These are phyloP conservation scores for Dorcus parallelipipedus DNA, from an alignment of 2,888 invertebrate species.

Conservation along the genomic window DNA sequence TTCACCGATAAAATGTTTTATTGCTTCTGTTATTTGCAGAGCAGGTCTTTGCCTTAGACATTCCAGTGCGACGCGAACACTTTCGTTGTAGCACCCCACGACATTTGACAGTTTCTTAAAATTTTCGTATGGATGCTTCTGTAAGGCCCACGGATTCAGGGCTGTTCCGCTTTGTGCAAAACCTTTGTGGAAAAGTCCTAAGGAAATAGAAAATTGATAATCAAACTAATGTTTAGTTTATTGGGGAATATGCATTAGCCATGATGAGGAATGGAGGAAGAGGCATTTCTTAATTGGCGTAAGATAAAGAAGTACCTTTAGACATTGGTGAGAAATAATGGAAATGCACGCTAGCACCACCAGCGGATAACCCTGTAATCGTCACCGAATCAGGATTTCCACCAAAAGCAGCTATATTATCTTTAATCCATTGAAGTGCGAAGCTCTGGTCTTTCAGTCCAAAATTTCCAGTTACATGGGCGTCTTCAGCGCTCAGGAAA, in stretches of 20 bases:
- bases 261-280: too few relatives aligned
- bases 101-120: constrained; percentile 55
- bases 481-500: constrained; percentile 68
- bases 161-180: constrained; percentile 67
- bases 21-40: constrained; percentile 54
- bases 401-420: constrained; percentile 63
- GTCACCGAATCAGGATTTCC: constrained; percentile 65
- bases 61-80: constrained; percentile 53
- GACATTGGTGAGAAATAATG: constrained; percentile 63
- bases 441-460: constrained; percentile 68
- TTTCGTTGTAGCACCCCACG: constrained; percentile 58
- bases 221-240: background rate
- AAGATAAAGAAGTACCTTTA: constrained; percentile 39
- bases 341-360: constrained; percentile 67
- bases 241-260: background rate
- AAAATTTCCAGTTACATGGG: constrained; percentile 61
- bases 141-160: constrained; percentile 54
- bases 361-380: constrained; percentile 64
- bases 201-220: background rate
- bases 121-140: constrained; percentile 54
- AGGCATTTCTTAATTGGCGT: background rate
- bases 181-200: constrained; percentile 55
- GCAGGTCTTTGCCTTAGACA: constrained; percentile 61
- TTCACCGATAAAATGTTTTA: background rate
- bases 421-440: constrained; percentile 63